Evolutionary conservation across 2,113 vertebrate genomes (phyloP).

Genomic region (Chauna torquata): DNA sequence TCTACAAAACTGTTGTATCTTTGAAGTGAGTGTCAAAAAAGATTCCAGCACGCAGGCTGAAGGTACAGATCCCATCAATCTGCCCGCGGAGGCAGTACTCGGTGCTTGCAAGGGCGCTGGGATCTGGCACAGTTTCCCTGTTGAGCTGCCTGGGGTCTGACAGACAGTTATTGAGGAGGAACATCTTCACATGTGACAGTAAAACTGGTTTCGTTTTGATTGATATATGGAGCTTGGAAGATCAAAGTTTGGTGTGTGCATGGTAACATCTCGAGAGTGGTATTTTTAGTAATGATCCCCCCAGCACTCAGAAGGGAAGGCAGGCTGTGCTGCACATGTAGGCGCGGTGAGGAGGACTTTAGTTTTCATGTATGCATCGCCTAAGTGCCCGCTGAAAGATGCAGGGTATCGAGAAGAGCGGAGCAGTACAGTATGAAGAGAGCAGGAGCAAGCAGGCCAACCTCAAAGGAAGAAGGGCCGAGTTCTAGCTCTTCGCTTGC

Average conservation of each 20-base stretch:
- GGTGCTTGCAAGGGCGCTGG: rapidly evolving
- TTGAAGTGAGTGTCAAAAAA: neutral
- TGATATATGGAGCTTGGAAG: conserved; percentile 16
- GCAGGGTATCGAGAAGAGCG: neutral
- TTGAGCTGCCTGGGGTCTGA: neutral
- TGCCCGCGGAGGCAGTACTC: neutral
- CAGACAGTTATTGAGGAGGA: neutral
- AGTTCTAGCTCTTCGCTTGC: conserved; percentile 20
- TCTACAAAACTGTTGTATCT: neutral
- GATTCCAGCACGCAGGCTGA: neutral
- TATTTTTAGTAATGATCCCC: conserved; percentile 48
- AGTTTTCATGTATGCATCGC: neutral
- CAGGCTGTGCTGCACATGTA: conserved; percentile 50
- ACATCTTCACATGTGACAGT: neutral
- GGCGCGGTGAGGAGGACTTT: neutral
- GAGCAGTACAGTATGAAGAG: rapidly evolving
- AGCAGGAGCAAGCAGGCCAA: neutral
- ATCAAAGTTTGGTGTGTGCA: conserved; percentile 53
- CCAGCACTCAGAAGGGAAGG: neutral
- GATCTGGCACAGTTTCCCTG: neutral
- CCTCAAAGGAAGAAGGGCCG: neutral
- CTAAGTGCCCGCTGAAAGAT: neutral
- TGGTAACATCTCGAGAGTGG: neutral
- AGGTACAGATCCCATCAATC: neutral
- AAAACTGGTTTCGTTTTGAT: neutral